Evolutionary conservation across 2,797 vertebrate genomes (phyloP), one percentile per base, ranked within the genome.

Genomic region (Cygnus olor): DNA sequence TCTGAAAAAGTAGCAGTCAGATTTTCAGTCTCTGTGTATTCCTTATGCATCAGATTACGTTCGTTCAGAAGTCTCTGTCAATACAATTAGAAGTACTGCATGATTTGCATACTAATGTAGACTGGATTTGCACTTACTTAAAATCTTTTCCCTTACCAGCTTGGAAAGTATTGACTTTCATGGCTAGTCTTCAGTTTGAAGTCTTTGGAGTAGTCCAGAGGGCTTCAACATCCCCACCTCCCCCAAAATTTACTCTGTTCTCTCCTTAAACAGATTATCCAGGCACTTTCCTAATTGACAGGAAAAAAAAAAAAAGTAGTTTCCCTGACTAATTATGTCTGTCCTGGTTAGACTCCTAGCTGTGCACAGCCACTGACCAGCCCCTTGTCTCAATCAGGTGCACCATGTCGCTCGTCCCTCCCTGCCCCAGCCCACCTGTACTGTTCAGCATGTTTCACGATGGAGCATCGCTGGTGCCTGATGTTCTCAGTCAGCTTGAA

Each of bases 401-500:
- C 3, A 9, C 4, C 9, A 32, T 0, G 0, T 3, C 40, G 14
- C 34, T 51, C 4, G 64, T 63, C 8, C 24, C 32, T 77, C 34
- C 20, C 44, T 70, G 54, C 10, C 30, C 17, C 25, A 10, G 17
- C n/a, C 14, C 3, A 1, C 16, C 19, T 25, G 16, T 72, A 2
- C 66, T 15, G 20, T 28, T 78, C 27, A 25, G 12, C 28, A 30
- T 9, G 11, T 56, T 44, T n/a, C 54, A 6, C 8, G 6, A 19
- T 20, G 18, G 36, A 63, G 60, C 60, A 63, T 18, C 16, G 8
- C 18, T 10, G 24, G 51, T 7, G 40, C 40, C 47, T 21, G 2
- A 42, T 0, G 3, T 0, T 45, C 58, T 32, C 34, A 36, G 27
- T 2, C 32, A 13, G 2, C 12, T 7, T 27, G 54, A 79, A 8